Conservation (phyloP, 2,113 vertebrate species). For the Catharus minimus region DNA sequence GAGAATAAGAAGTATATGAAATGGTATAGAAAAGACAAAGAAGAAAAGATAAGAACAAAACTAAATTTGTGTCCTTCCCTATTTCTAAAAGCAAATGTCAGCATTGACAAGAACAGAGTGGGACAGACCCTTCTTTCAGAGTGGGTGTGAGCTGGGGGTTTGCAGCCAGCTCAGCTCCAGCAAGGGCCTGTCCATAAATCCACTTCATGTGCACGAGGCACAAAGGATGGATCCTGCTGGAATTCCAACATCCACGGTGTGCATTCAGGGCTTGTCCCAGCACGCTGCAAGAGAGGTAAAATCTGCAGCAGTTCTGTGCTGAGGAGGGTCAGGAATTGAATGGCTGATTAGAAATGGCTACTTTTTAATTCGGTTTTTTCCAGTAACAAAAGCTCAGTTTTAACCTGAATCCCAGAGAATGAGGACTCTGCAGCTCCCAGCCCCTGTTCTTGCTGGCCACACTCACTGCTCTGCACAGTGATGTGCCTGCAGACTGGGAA, state of each 20-base stretch:
- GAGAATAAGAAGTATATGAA: fast-evolving
- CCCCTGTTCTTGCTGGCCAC: not conserved
- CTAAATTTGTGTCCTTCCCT: not conserved
- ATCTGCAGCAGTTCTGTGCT: not conserved
- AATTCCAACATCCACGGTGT: not conserved
- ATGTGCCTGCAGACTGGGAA: not conserved
- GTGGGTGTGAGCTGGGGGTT: not conserved
- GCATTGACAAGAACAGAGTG: not conserved
- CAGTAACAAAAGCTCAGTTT: not conserved
- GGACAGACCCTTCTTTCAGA: not conserved
- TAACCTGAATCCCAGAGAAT: not conserved
- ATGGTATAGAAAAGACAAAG: not conserved
- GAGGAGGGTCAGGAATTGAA: not conserved
- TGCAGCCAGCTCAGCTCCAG: not conserved
- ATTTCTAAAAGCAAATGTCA: not conserved
- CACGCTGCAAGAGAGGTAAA: not conserved
- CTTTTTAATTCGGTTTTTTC: not conserved
- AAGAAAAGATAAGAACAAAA: not conserved
- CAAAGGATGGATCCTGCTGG: not conserved
- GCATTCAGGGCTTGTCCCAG: not conserved
- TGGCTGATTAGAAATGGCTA: not conserved
- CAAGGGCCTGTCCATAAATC: not conserved
- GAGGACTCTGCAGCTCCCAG: not conserved
- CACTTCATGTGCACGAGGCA: not conserved
- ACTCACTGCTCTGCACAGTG: not conserved